Evolutionary conservation across 2,113 vertebrate species (phyloP).

Genomic region (Pterocles orientalis): DNA sequence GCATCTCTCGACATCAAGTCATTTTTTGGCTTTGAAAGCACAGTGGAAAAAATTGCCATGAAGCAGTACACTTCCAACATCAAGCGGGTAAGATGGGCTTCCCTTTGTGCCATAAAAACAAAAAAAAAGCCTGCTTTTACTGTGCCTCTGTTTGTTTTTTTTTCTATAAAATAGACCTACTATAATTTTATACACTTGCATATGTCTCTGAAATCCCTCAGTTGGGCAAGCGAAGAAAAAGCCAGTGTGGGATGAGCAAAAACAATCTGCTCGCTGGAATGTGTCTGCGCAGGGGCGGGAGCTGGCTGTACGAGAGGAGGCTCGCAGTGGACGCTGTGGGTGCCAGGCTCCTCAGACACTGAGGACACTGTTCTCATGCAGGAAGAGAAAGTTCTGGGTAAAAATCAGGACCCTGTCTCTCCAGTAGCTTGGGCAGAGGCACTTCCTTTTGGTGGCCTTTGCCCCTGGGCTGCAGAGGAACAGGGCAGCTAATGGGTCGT

Average conservation of each 20-base stretch:
- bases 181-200: neutral
- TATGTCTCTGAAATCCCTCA: neutral
- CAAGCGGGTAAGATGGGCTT: constrained; percentile 73
- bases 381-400: neutral
- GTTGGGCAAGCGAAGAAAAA: neutral
- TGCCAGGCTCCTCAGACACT: neutral
- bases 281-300: neutral
- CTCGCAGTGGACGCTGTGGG: neutral
- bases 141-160: neutral
- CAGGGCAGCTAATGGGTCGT: neutral
- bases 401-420: neutral
- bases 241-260: neutral
- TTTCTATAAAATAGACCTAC: neutral
- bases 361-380: neutral
- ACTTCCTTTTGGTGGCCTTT: neutral
- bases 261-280: neutral
- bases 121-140: neutral
- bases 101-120: neutral
- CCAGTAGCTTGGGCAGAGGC: neutral
- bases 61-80: constrained; percentile 85
- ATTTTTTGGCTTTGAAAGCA: constrained; percentile 86
- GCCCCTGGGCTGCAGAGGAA: neutral
- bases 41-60: constrained; percentile 87
- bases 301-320: neutral
- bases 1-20: constrained; percentile 85